phyloP scores from a whole-genome alignment of 2,797 vertebrate species.

The Peromyscus eremicus region DNA sequence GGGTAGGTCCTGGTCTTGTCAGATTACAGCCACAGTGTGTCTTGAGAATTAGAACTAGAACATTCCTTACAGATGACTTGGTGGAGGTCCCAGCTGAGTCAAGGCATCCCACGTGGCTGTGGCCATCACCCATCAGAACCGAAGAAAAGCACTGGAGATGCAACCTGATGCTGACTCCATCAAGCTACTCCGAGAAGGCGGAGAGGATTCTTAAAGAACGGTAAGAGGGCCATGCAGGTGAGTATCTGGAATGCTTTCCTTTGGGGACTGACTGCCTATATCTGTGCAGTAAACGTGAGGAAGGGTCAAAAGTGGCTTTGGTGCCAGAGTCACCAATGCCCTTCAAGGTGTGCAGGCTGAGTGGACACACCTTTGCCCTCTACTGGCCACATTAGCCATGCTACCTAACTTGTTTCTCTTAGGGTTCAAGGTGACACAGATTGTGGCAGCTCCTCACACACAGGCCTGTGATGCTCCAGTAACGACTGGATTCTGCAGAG shows the following conservation, averaged over 20 bases:
- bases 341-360: fast-evolving
- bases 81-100: too few species aligned
- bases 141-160: too few species aligned
- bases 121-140: background rate
- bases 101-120: fast-evolving
- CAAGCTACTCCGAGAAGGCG: fast-evolving
- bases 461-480: fast-evolving
- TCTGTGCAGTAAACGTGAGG: fast-evolving
- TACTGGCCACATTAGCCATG: fast-evolving
- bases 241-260: fast-evolving
- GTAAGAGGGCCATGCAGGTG: too few species aligned
- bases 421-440: too few species aligned
- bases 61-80: fast-evolving
- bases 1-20: fast-evolving
- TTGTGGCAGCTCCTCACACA: background rate
- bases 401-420: background rate
- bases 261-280: fast-evolving
- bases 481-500: background rate
- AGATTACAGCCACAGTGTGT: too few species aligned
- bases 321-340: fast-evolving
- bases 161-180: fast-evolving
- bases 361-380: background rate
- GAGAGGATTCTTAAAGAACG: fast-evolving
- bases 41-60: fast-evolving
- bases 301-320: fast-evolving